Base-by-base conservation (phyloP, 2,797 vertebrate species). In the Semaprochilodus insignis region DNA sequence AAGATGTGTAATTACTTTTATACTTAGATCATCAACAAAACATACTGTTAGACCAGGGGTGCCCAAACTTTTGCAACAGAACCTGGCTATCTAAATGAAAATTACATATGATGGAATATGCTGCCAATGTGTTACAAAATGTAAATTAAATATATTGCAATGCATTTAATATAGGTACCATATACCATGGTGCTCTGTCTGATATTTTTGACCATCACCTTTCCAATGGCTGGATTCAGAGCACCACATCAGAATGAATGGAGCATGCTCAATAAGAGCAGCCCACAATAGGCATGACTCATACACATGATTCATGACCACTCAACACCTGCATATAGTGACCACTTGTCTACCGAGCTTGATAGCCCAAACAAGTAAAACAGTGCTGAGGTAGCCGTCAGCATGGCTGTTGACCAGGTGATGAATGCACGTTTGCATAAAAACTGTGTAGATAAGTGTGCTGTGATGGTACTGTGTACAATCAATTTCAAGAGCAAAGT, bases 281-380 rank as follows among this genome's bases (percentile, higher is more conserved):
- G 1, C 11, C 69, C 62, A 84, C 69, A 77, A 82, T 67, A 82
- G 82, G 44, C 60, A 74, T 84, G 69, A 86, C 73, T 84, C 74
- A 81, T 27, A 44, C 48, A 74, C 75, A 84, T 84, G 23, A 83
- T 84, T 71, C 59, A 82, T 52, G 25, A 57, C 40, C 65, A 83
- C 80, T 84, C 71, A 72, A 51, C 65, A 78, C 81, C 21, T 73
- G 66, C 66, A 70, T 80, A 84, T 71, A 78, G 71, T 65, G 66
- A 81, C 48, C 63, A 71, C 65, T 67, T 67, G 65, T 67, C 34
- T 36, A 1, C 11, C 51, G 48, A 16, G 23, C 34, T 16, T 11
- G 21, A 70, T 15, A 71, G 40, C 11, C 71, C 67, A 85, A 87
- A 85, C 79, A 85, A 79, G 31, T 74, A 34, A 55, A 71, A 25